phyloP scores from a whole-genome alignment of 2,797 vertebrate species.

The Malacoctenus gilli region DNA sequence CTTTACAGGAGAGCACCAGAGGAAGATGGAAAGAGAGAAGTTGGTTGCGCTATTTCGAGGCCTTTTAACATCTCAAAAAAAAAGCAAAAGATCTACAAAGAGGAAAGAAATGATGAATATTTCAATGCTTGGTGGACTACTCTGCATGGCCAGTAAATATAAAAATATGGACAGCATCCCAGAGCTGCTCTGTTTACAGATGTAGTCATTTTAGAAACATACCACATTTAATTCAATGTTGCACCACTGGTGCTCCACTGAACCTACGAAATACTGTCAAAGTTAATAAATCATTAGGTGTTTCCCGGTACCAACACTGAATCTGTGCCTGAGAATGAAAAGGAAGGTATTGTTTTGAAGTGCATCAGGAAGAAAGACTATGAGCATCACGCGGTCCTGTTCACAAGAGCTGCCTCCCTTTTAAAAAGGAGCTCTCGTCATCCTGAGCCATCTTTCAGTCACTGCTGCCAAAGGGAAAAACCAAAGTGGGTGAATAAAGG shows the following conservation, averaged over 20 bases:
- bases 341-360: not conserved
- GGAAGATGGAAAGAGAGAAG: conserved; percentile 8
- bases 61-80: conserved; percentile 65
- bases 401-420: conserved; percentile 15
- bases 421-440: conserved; percentile 43
- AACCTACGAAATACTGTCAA: conserved; percentile 1
- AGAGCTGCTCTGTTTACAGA: conserved; percentile 36
- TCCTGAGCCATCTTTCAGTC: conserved; percentile 42
- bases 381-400: not conserved
- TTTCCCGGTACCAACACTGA: not conserved
- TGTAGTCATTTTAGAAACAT: conserved; percentile 23
- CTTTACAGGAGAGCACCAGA: conserved; percentile 19
- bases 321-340: not conserved
- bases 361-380: conserved; percentile 5
- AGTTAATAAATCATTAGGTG: conserved; percentile 8
- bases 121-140: conserved; percentile 50
- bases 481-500: conserved; percentile 56
- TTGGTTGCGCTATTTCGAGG: conserved; percentile 48
- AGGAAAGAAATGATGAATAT: conserved; percentile 62
- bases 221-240: too few relatives aligned
- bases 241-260: conserved; percentile 4
- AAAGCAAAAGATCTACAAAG: conserved; percentile 44
- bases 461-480: conserved; percentile 52
- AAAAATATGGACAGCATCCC: conserved; percentile 30
- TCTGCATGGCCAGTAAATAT: conserved; percentile 54